phyloP scores from a whole-genome alignment of 2,797 vertebrate species.

The Platyrinchus mystaceus region DNA sequence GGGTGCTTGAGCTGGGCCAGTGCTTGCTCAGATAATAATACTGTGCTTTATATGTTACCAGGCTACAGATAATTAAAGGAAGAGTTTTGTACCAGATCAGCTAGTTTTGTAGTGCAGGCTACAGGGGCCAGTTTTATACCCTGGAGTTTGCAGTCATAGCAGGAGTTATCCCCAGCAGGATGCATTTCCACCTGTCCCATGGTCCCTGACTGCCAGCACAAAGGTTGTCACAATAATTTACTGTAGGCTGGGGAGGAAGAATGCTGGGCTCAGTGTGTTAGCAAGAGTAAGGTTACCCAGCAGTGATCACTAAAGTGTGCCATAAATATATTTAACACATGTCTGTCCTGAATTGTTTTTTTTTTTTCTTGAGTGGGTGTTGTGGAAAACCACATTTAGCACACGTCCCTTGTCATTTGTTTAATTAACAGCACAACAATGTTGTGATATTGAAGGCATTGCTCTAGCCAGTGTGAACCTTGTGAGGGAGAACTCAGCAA shows the following conservation, averaged over 20 bases:
- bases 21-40: not conserved
- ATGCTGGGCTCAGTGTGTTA: rapidly evolving
- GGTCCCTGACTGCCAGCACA: not conserved
- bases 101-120: not conserved
- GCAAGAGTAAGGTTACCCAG: not conserved
- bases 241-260: not conserved
- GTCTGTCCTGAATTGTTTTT: not conserved
- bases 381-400: not conserved
- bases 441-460: not conserved
- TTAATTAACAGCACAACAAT: not conserved
- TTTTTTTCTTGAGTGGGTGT: not conserved
- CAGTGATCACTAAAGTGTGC: not conserved
- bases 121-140: not conserved
- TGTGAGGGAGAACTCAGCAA: not conserved
- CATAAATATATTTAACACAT: not conserved
- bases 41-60: not conserved
- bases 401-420: not conserved
- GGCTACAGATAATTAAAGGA: not conserved
- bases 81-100: not conserved
- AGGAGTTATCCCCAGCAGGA: not conserved
- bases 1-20: not conserved
- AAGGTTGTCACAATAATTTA: not conserved
- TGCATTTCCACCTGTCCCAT: not conserved
- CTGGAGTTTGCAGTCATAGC: not conserved
- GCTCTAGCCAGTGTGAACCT: not conserved